phyloP scores from a whole-genome alignment of 1,140 invertebrate species.

The Rhopalosiphum padi region DNA sequence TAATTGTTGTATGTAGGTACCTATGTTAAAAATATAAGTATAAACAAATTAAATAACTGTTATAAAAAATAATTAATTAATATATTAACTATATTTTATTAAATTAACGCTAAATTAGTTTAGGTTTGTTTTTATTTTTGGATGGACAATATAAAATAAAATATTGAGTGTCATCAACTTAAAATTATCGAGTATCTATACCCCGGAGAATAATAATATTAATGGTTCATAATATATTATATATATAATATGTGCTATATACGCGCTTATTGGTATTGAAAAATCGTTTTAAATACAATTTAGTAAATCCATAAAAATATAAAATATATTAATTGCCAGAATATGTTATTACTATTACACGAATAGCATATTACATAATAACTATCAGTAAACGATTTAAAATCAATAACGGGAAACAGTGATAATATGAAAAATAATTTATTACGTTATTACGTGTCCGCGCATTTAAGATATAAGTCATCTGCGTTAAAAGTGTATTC shows the following conservation, averaged over 20 bases:
- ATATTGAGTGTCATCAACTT: not conserved
- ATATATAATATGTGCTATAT: not conserved
- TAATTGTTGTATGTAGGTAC: no score
- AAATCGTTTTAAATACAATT: not conserved
- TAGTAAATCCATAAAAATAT: not conserved
- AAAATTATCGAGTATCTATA: not conserved
- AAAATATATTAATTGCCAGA: not conserved
- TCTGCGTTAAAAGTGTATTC: not conserved
- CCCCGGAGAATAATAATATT: not conserved
- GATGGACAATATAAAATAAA: not conserved
- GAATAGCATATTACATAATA: not conserved
- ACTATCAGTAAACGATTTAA: not conserved
- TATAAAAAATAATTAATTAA: no score
- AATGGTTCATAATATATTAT: not conserved
- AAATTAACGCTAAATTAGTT: not conserved
- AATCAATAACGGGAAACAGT: not conserved
- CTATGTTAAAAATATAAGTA: no score
- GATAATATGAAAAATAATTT: not conserved
- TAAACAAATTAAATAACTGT: no score
- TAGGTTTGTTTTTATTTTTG: not conserved
- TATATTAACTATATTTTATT: no score
- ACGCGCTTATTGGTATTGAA: not conserved
- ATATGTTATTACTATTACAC: not conserved
- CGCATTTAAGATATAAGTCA: not conserved
- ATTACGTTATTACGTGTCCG: not conserved